Evolutionary conservation across 2,797 vertebrate genomes (phyloP).

Genomic region (Limnodromus scolopaceus): DNA sequence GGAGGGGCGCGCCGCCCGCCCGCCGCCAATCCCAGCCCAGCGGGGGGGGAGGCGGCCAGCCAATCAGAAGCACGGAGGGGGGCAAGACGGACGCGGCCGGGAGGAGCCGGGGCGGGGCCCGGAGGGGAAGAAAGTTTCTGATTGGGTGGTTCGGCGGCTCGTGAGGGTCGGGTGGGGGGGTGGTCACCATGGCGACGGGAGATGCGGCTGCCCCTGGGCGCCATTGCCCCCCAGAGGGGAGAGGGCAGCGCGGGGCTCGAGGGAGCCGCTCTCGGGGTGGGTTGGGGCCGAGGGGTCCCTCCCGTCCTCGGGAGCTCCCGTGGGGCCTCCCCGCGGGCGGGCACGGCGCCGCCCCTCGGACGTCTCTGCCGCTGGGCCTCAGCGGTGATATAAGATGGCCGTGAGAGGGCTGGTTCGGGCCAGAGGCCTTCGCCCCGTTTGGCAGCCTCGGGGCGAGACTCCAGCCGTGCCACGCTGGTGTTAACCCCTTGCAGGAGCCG

Average conservation of each 20-base stretch:
- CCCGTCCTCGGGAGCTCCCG: rapidly evolving
- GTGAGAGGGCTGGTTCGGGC: not conserved
- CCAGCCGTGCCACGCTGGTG: rapidly evolving
- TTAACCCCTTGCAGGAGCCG: not conserved
- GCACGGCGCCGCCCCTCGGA: not conserved
- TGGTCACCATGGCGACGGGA: not conserved
- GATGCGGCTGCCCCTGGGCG: rapidly evolving
- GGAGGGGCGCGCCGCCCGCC: not conserved
- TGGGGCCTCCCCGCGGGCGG: not conserved
- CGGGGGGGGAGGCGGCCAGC: rapidly evolving
- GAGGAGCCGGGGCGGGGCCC: not conserved
- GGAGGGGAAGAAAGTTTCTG: not conserved
- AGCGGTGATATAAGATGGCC: not conserved
- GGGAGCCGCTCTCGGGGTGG: no score
- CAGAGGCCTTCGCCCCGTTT: not conserved
- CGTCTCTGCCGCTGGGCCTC: no score
- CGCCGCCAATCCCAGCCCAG: not conserved
- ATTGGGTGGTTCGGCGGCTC: not conserved
- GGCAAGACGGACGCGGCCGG: not conserved
- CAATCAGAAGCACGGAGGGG: not conserved
- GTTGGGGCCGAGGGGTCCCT: rapidly evolving
- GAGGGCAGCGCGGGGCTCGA: no score
- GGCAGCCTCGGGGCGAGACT: not conserved
- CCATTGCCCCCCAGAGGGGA: rapidly evolving
- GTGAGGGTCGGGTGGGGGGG: not conserved